Evolutionary conservation across 2,113 vertebrate genomes (phyloP).

Genomic region (Brachyhypopomus occidentalis): DNA sequence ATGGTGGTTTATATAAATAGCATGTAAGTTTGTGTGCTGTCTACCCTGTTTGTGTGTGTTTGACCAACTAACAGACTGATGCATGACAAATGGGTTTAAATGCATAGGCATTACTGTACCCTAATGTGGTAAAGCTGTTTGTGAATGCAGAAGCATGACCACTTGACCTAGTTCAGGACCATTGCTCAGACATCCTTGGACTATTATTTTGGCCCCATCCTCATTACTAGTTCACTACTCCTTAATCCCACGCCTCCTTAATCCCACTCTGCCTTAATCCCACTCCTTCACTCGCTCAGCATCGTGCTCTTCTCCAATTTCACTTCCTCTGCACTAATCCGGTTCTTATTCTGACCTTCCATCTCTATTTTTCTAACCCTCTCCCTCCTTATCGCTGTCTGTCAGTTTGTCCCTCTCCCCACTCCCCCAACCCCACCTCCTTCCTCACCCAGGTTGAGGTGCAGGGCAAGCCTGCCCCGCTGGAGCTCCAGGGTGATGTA

Average conservation of each 20-base stretch:
- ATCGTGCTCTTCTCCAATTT: conserved; percentile 13
- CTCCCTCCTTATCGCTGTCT: background rate
- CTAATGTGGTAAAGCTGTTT: too few species aligned
- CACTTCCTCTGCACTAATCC: conserved; percentile 1
- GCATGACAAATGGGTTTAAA: too few species aligned
- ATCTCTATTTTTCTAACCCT: background rate
- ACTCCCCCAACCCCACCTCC: conserved; percentile 37
- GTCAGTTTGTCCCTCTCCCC: conserved; percentile 66
- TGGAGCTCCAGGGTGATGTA: conserved; percentile 84
- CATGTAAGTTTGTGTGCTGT: too few species aligned
- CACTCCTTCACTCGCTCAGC: background rate
- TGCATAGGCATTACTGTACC: too few species aligned
- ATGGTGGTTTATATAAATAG: too few species aligned
- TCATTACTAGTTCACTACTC: background rate
- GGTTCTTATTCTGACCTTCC: background rate
- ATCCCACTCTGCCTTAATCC: background rate
- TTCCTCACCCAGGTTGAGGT: conserved; percentile 78
- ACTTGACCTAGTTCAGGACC: too few species aligned
- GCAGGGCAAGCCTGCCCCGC: conserved; percentile 76
- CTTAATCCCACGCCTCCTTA: background rate
- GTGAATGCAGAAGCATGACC: too few species aligned
- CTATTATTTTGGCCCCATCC: too few species aligned
- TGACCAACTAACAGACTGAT: too few species aligned
- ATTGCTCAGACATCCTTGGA: too few species aligned
- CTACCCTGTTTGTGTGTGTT: too few species aligned